Evolutionary conservation across 2,888 invertebrate species (phyloP), one percentile per base, ranked within the genome.

Genomic region (Tetramorium bicarinatum): DNA sequence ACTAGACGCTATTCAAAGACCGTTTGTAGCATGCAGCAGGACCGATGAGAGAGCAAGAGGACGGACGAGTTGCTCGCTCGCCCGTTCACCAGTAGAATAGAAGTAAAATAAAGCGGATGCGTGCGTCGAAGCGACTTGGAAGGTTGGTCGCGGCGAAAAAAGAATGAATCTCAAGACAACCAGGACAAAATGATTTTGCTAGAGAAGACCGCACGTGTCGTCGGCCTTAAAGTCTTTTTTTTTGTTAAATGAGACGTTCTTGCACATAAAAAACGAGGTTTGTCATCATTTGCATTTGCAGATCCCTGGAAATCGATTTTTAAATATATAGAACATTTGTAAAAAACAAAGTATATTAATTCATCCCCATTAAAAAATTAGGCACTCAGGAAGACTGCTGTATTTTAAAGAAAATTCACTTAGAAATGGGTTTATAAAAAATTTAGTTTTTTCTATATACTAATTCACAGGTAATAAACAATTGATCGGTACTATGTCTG

Each of bases 1-100:
- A 93, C 92, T 93, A 92, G 93, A 92, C 88, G 89, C 92, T 90
- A 93, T 92, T 93, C 92, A 93, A 92, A 92, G 91, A 89, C 90
- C 87, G 92, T 91, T 90, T 88, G 88, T 90, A 89, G 87, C 89
- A 82, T 87, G 88, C 86, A 82, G 88, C 69, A 74, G 21, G 81
- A 38, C 79, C 59, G 59, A 87, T 85, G 82, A 76, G 80, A 66
- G 84, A 85, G 81, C 62, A 72, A 76, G 69, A 76, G 75, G 82
- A 83, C 56, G 87, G 69, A 41, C 71, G 82, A 34, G 59, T 64
- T 66, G 61, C 54, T 66, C 66, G 84, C 83, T 85, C 83, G 77
- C 75, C 77, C 84, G 86, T 15, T 82, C 82, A 54, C 2, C 25
- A 41, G 84, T 59, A 74, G 82, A 87, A 87, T 54, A 82, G 79